These are phyloP conservation scores for Parazoanthus atlanticus DNA, from an alignment of 92 coral and sea anemone species.

Conservation along the genomic window DNA sequence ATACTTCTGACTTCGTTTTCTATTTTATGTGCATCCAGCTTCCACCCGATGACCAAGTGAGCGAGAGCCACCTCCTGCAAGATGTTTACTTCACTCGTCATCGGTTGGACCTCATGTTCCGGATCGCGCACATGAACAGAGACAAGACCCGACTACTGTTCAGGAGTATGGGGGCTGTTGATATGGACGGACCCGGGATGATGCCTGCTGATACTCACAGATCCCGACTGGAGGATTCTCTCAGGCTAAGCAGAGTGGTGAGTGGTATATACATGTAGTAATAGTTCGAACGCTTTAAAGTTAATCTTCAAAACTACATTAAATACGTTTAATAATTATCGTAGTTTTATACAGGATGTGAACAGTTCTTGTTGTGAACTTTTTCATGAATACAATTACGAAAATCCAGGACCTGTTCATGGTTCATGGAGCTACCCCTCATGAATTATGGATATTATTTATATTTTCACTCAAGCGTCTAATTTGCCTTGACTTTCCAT, in stretches of 20 bases:
- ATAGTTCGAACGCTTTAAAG: background rate
- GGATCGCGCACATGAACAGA: constrained; percentile 93
- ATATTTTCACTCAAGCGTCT: too few species aligned
- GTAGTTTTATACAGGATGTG: background rate
- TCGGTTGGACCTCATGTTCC: constrained; percentile 92
- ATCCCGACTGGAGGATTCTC: constrained; percentile 36
- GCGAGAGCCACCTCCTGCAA: constrained; percentile 88
- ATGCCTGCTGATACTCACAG: constrained; percentile 14
- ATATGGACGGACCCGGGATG: constrained; percentile 41
- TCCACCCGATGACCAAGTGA: constrained; percentile 74
- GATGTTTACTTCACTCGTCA: constrained; percentile 88
- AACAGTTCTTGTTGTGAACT: too few species aligned
- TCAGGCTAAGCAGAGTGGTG: constrained; percentile 17
- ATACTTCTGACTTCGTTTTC: background rate
- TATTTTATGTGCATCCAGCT: constrained; percentile 47
- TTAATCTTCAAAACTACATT: background rate
- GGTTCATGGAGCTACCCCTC: background rate
- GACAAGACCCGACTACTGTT: constrained; percentile 91
- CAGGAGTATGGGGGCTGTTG: constrained; percentile 75
- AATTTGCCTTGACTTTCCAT: too few species aligned
- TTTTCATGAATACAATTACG: too few species aligned
- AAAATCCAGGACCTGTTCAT: too few species aligned
- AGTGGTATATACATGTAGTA: background rate
- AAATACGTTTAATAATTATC: background rate
- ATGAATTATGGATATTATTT: background rate